These are phyloP conservation scores for Struthidea cinerea DNA, from an alignment of 2,113 vertebrate species.

Conservation along the genomic window DNA sequence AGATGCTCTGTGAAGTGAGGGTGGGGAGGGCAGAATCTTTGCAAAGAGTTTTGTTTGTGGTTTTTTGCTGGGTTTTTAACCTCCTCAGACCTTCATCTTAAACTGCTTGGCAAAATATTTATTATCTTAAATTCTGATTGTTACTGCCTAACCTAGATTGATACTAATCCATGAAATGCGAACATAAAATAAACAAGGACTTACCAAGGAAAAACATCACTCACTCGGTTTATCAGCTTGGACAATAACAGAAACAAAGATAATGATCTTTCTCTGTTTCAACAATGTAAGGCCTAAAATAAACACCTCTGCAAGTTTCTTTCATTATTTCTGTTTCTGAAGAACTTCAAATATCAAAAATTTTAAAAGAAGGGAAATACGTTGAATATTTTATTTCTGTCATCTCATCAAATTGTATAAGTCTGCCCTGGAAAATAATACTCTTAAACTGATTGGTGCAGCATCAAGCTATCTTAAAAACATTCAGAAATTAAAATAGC, in stretches of 20 bases:
- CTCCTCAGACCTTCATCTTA: background rate
- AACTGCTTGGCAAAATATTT: constrained; percentile 63
- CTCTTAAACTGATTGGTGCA: background rate
- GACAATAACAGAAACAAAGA: constrained; percentile 55
- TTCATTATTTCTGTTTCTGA: constrained; percentile 4
- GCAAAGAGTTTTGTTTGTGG: background rate
- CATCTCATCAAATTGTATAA: background rate
- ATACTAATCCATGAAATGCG: constrained; percentile 48
- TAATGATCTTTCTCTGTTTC: constrained; percentile 62
- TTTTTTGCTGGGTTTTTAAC: background rate
- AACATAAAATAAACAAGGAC: constrained; percentile 50
- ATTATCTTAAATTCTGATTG: constrained; percentile 63
- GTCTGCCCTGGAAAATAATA: background rate
- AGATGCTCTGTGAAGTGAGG: background rate
- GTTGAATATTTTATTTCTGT: constrained; percentile 19
- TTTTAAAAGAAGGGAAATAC: background rate
- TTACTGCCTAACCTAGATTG: constrained; percentile 49
- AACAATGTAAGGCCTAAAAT: constrained; percentile 45
- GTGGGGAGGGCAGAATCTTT: background rate
- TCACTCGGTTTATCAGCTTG: background rate
- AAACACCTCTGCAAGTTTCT: constrained; percentile 1
- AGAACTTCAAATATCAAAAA: background rate
- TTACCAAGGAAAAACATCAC: constrained; percentile 44
- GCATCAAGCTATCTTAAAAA: background rate
- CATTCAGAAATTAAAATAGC: background rate